A percentile compares a stretch with the other conserved stretches of the same genome.
Evolutionary conservation across 2,797 vertebrate species (phyloP).

Genomic region (Falco naumanni): DNA sequence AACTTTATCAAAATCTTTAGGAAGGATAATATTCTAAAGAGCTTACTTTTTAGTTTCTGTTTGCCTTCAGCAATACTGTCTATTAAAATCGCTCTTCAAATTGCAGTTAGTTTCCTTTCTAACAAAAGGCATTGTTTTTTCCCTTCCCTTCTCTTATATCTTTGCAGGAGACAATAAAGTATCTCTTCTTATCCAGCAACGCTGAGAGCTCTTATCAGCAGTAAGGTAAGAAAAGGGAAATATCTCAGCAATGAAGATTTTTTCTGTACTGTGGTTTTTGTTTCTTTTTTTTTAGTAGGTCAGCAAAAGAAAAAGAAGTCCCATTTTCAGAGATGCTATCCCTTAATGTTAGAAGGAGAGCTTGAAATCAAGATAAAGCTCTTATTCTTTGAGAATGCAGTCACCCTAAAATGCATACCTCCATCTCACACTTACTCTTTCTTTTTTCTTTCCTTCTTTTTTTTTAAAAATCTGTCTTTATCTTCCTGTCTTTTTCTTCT

Average conservation of each 20-base stretch:
- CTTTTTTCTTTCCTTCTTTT: background rate
- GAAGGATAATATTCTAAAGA: conserved; percentile 66
- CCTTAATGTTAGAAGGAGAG: conserved; percentile 44
- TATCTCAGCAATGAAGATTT: conserved; percentile 35
- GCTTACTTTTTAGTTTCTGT: conserved; percentile 50
- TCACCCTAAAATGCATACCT: background rate
- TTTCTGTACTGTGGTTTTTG: background rate
- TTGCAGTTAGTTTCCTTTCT: conserved; percentile 36
- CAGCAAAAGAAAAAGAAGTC: conserved; percentile 44
- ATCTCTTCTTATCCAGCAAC: conserved; percentile 71
- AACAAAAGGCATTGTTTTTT: conserved; percentile 52
- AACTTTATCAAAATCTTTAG: conserved; percentile 74
- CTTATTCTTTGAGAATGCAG: conserved; percentile 19
- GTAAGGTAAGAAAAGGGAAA: conserved; percentile 70
- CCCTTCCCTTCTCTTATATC: conserved; percentile 23
- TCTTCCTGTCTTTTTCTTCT: background rate
- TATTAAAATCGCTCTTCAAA: conserved; percentile 38
- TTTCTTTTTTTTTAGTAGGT: conserved; percentile 44
- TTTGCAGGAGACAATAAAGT: conserved; percentile 68
- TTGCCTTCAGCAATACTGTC: conserved; percentile 64
- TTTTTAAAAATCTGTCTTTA: background rate
- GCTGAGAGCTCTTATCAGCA: conserved; percentile 69
- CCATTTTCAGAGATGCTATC: conserved; percentile 40
- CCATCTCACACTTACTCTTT: background rate
- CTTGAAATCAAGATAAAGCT: conserved; percentile 52